phyloP scores from a whole-genome alignment of 2,797 vertebrate species.

The Harpagifer antarcticus region DNA sequence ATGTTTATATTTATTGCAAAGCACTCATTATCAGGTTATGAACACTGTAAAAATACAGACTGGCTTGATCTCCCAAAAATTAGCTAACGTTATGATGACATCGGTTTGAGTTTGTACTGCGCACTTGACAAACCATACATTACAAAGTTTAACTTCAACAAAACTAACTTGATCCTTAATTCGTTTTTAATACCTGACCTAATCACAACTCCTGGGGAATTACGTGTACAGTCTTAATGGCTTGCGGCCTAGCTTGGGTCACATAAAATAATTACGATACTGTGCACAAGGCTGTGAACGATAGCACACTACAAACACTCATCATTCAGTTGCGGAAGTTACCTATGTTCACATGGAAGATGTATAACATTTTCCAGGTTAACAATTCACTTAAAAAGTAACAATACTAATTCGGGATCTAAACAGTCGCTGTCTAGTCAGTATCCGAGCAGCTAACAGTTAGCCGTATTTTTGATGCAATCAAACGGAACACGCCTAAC shows the following conservation, averaged over 20 bases:
- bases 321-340: neutral
- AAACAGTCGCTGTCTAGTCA: neutral
- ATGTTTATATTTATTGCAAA: neutral
- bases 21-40: neutral
- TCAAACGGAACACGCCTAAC: slow-evolving; percentile 12
- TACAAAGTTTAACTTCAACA: neutral
- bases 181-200: accelerated
- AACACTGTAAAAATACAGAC: neutral
- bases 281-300: too few species aligned
- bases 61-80: too few species aligned
- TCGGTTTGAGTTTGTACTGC: neutral
- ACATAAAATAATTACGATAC: neutral
- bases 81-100: neutral
- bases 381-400: accelerated
- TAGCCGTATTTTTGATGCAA: slow-evolving; percentile 42
- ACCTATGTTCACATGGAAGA: accelerated
- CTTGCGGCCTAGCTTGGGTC: slow-evolving; percentile 54
- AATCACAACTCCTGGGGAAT: accelerated
- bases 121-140: neutral
- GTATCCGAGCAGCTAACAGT: slow-evolving; percentile 61
- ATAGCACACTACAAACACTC: neutral
- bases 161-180: accelerated
- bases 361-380: too few species aligned
- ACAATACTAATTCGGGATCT: accelerated
- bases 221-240: neutral